Percentiles rank a stretch among this genome's conserved stretches.
These are phyloP conservation scores for Pardosa pseudoannulata DNA, from an alignment of 2,888 invertebrate species.

Conservation along the genomic window DNA sequence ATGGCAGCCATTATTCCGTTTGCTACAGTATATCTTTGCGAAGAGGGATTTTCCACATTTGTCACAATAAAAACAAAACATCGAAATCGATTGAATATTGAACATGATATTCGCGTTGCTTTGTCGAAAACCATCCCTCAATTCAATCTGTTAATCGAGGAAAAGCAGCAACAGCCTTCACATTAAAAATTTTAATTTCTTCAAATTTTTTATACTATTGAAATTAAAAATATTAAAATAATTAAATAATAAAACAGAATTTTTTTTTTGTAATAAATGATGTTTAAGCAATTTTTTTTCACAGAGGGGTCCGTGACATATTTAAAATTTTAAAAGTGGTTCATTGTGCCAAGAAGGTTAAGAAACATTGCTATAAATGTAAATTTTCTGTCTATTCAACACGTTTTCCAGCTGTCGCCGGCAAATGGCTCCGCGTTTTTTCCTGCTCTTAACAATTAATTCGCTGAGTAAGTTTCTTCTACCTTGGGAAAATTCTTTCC, in stretches of 20 bases:
- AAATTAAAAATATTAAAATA: too few relatives aligned
- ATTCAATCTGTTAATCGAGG: conserved; percentile 49
- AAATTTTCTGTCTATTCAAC: too few relatives aligned
- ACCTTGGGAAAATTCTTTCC: too few relatives aligned
- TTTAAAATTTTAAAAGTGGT: conserved; percentile 57
- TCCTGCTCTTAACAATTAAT: too few relatives aligned
- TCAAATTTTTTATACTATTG: conserved; percentile 46
- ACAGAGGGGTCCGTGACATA: conserved; percentile 56
- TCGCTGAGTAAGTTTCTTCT: too few relatives aligned
- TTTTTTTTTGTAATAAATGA: conserved; percentile 48
- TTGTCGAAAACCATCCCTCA: conserved; percentile 54
- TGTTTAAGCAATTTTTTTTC: conserved; percentile 55
- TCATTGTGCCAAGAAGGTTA: conserved; percentile 54
- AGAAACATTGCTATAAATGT: too few relatives aligned
- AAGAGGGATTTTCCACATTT: conserved; percentile 54
- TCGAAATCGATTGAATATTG: conserved; percentile 54
- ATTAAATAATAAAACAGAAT: too few relatives aligned
- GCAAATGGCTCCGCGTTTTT: too few relatives aligned
- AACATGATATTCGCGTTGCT: conserved; percentile 49
- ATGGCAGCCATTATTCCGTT: conserved; percentile 62
- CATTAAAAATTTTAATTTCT: conserved; percentile 50
- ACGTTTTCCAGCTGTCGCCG: too few relatives aligned
- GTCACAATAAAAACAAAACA: conserved; percentile 60
- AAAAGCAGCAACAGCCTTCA: conserved; percentile 56
- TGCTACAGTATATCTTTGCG: conserved; percentile 56